Conservation (phyloP, 1,140 invertebrate species). For the Drosophila simulans region DNA sequence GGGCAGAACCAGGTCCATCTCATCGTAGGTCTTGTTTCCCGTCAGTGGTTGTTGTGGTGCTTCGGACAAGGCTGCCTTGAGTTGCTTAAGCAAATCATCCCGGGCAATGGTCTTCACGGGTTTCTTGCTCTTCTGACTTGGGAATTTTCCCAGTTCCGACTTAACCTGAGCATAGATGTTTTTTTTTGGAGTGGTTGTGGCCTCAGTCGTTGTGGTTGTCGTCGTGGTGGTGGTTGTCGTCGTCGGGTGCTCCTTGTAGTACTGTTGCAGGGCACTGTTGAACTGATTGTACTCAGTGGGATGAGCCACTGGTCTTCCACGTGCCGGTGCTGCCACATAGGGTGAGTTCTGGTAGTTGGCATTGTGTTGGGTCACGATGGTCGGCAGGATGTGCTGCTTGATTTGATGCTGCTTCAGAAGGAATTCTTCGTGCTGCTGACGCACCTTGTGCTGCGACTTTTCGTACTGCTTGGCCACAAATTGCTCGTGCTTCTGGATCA, state of each 20-base stretch:
- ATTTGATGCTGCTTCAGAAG: slow-evolving; percentile 87
- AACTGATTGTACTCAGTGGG: slow-evolving; percentile 85
- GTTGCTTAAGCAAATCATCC: slow-evolving; percentile 88
- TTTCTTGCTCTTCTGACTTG: slow-evolving; percentile 70
- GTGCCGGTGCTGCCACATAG: slow-evolving; percentile 46
- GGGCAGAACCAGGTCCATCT: slow-evolving; percentile 89
- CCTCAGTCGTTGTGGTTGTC: slow-evolving; percentile 76
- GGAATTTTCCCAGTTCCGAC: slow-evolving; percentile 72
- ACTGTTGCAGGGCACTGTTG: slow-evolving; percentile 85
- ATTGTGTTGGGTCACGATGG: slow-evolving; percentile 68
- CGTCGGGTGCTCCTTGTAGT: slow-evolving; percentile 85
- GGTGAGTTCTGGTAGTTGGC: slow-evolving; percentile 78
- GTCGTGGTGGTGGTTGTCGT: slow-evolving; percentile 85
- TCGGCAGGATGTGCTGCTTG: slow-evolving; percentile 85
- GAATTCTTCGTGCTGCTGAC: slow-evolving; percentile 88
- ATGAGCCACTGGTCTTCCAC: slow-evolving; percentile 80
- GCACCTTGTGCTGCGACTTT: slow-evolving; percentile 88
- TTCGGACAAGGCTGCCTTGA: slow-evolving; percentile 89
- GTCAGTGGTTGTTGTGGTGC: slow-evolving; percentile 86
- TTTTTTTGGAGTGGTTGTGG: slow-evolving; percentile 74
- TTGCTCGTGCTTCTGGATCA: slow-evolving; percentile 89
- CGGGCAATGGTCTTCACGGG: slow-evolving; percentile 84
- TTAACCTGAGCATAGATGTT: slow-evolving; percentile 74
- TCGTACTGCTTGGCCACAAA: slow-evolving; percentile 89
- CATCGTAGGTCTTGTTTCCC: slow-evolving; percentile 89